Evolutionary conservation across 2,797 vertebrate genomes (phyloP).

Genomic region (Neoniphon sammara): DNA sequence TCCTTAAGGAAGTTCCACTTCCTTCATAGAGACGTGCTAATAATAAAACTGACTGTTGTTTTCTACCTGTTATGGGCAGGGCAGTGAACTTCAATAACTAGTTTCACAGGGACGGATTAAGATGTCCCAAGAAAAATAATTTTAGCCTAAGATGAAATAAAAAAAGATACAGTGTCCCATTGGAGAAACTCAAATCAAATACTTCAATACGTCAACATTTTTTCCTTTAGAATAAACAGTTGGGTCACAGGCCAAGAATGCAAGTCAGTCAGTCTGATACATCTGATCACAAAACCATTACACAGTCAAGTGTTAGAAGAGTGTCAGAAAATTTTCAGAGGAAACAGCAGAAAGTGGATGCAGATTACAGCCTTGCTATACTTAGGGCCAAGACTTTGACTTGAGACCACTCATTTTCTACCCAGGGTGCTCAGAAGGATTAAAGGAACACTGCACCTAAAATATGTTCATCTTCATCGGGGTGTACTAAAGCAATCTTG

Average conservation of each 20-base stretch:
- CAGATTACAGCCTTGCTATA: not conserved
- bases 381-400: not conserved
- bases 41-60: conserved; percentile 3
- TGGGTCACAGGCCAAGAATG: no score
- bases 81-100: not conserved
- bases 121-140: no score
- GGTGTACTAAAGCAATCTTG: not conserved
- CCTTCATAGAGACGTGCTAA: not conserved
- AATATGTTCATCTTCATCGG: not conserved
- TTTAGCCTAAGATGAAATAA: no score
- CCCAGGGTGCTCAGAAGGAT: no score
- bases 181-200: no score
- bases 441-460: not conserved
- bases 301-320: not conserved
- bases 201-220: no score
- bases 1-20: conserved; percentile 6
- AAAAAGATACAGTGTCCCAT: no score
- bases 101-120: no score
- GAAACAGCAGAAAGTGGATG: conserved; percentile 16
- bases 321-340: conserved; percentile 35
- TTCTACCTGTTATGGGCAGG: not conserved
- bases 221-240: no score
- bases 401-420: not conserved
- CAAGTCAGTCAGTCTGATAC: not conserved
- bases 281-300: not conserved